Conservation (phyloP, 2,797 vertebrate genomes). For the Myotis pilosus region DNA sequence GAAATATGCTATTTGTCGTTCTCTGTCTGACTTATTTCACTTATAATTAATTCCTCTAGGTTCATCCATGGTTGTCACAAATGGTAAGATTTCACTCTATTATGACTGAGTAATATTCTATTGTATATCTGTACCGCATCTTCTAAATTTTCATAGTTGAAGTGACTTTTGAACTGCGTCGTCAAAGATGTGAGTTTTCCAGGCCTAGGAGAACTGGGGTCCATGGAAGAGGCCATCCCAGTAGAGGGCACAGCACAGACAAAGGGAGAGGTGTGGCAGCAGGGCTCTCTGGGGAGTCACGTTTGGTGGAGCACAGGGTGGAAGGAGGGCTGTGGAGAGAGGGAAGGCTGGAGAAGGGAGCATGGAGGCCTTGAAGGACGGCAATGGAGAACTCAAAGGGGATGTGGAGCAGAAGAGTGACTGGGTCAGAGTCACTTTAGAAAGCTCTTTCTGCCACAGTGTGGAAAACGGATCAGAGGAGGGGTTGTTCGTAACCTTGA, state of each 20-base stretch:
- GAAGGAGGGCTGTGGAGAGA: background rate
- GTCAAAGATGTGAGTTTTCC: constrained; percentile 13
- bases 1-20: background rate
- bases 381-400: background rate
- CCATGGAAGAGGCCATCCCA: background rate
- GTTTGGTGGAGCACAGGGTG: background rate
- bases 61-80: background rate
- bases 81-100: background rate
- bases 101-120: background rate
- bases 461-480: background rate
- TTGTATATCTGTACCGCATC: background rate
- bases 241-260: background rate
- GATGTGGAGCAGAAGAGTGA: background rate
- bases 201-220: background rate
- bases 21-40: background rate
- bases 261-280: background rate
- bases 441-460: background rate
- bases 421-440: background rate
- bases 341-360: background rate
- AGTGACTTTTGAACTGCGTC: constrained; percentile 3
- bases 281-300: background rate
- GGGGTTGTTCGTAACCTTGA: background rate
- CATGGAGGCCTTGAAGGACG: background rate
- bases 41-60: background rate
- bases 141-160: background rate